Percentiles rank a stretch among this genome's conserved stretches.
These are phyloP conservation scores for Omphaloscelis lunosa DNA, from an alignment of 2,888 invertebrate species.

Conservation along the genomic window DNA sequence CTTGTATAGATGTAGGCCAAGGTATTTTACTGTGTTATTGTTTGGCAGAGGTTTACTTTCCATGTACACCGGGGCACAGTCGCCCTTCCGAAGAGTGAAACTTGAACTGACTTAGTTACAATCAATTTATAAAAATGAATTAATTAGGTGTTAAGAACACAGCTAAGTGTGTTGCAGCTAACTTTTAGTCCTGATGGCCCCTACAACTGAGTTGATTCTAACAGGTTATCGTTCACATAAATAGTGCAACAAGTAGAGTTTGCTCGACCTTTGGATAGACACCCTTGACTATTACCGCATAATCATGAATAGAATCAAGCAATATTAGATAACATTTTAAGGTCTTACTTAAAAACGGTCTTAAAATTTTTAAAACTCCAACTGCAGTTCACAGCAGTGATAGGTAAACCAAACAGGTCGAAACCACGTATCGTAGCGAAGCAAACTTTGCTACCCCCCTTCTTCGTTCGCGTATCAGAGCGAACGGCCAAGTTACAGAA, in stretches of 20 bases:
- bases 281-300: background rate
- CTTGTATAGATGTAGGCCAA: too few species aligned
- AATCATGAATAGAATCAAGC: background rate
- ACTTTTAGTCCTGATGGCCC: too few species aligned
- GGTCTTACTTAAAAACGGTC: background rate
- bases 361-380: slow-evolving; percentile 19
- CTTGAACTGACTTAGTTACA: too few species aligned
- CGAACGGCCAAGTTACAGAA: slow-evolving; percentile 51
- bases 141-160: background rate
- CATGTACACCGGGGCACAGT: too few species aligned
- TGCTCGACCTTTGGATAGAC: background rate
- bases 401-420: slow-evolving; percentile 22
- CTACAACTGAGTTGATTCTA: background rate
- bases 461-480: slow-evolving; percentile 8
- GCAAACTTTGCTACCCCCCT: slow-evolving; percentile 28
- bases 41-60: too few species aligned
- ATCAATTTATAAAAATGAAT: too few species aligned
- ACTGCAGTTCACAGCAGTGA: slow-evolving; percentile 31
- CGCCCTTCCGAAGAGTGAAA: too few species aligned
- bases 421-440: slow-evolving; percentile 42
- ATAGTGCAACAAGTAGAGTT: slow-evolving; percentile 6
- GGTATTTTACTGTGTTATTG: too few species aligned
- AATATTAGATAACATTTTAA: background rate
- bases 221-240: background rate
- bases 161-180: background rate